Percentiles rank a stretch among this genome's conserved stretches.
phyloP scores from a whole-genome alignment of 2,888 invertebrate genomes.

The Drosophila flavopinicola region DNA sequence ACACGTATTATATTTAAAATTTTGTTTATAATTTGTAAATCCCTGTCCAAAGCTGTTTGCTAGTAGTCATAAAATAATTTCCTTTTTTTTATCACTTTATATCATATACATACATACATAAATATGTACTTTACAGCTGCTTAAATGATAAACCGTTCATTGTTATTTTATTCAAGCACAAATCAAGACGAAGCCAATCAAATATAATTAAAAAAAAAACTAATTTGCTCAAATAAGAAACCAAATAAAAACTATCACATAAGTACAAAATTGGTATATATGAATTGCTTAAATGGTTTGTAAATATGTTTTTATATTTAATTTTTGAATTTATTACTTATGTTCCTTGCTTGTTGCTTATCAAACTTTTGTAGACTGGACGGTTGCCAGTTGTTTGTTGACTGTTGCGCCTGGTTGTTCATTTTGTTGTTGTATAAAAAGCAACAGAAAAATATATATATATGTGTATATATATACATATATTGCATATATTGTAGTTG shows the following conservation, averaged over 20 bases:
- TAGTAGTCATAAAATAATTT: constrained; percentile 56
- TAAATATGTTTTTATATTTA: constrained; percentile 30
- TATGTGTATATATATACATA: constrained; percentile 15
- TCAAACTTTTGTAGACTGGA: constrained; percentile 79
- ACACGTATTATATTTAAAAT: constrained; percentile 38
- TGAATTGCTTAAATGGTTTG: constrained; percentile 38
- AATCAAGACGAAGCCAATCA: constrained; percentile 12
- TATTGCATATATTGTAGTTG: constrained; percentile 31
- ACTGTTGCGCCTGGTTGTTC: constrained; percentile 61
- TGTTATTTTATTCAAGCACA: constrained; percentile 25
- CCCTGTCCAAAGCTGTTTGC: constrained; percentile 69
- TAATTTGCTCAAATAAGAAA: too few relatives aligned
- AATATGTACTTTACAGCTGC: constrained; percentile 39
- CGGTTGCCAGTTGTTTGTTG: constrained; percentile 76
- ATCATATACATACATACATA: constrained; percentile 61
- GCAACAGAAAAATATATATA: constrained; percentile 71
- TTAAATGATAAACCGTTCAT: constrained; percentile 16
- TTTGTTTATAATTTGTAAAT: constrained; percentile 64
- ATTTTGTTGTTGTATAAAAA: constrained; percentile 68
- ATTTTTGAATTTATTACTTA: constrained; percentile 30
- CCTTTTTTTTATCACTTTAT: constrained; percentile 51
- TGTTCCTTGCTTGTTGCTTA: constrained; percentile 49
- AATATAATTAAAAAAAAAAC: constrained; percentile 3
- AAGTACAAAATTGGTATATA: constrained; percentile 36
- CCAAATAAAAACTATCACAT: constrained; percentile 52